A percentile compares a stretch with the other conserved stretches of the same genome.
Evolutionary conservation across 2,888 invertebrate species (phyloP).

Genomic region (Tiphia femorata): DNA sequence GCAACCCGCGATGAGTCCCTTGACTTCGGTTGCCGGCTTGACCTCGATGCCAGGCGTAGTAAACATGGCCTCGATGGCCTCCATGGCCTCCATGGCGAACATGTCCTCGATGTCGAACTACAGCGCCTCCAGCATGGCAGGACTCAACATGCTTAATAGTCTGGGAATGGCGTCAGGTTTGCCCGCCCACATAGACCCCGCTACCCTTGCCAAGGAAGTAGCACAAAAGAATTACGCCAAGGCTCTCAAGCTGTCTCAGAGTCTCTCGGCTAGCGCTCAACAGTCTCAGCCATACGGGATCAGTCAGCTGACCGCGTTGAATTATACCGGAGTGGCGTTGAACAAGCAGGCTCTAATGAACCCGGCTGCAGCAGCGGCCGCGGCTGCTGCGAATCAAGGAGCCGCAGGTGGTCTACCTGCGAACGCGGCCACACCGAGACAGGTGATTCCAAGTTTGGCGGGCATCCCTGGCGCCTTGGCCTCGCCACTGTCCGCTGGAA

Average conservation of each 20-base stretch:
- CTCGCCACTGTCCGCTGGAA: constrained; percentile 62
- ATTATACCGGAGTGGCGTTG: constrained; percentile 79
- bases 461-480: constrained; percentile 56
- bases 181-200: constrained; percentile 70
- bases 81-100: constrained; percentile 56
- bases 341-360: constrained; percentile 74
- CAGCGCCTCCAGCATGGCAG: constrained; percentile 51
- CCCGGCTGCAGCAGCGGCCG: constrained; percentile 58
- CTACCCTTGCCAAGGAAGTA: constrained; percentile 82
- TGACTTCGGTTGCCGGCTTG: constrained; percentile 58
- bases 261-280: constrained; percentile 41
- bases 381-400: constrained; percentile 52
- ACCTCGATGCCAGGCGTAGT: constrained; percentile 52
- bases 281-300: constrained; percentile 52
- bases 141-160: constrained; percentile 55
- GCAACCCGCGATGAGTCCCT: constrained; percentile 53
- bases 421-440: constrained; percentile 43
- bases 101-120: constrained; percentile 45
- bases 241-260: constrained; percentile 75
- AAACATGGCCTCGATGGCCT: constrained; percentile 48
- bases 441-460: constrained; percentile 50
- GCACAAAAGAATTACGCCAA: constrained; percentile 87
- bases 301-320: constrained; percentile 74
- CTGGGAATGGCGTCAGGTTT: constrained; percentile 42
- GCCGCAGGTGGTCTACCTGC: constrained; percentile 20